Conservation (phyloP, 2,888 invertebrate species). For the Eristalis intricaria region DNA sequence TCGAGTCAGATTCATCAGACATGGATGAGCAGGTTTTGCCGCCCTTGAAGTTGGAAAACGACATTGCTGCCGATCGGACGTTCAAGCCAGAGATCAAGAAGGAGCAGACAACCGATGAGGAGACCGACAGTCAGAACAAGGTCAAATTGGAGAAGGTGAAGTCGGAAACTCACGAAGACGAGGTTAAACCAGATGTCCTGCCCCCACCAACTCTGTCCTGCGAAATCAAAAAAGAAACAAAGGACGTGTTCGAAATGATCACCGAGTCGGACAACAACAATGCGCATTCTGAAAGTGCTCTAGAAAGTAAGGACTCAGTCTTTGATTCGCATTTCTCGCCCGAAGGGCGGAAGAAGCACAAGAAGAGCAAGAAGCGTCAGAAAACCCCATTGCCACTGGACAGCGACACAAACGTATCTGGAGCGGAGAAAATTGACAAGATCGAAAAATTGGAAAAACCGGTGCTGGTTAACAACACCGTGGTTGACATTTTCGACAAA, state of each 20-base stretch:
- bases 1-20: constrained; percentile 90
- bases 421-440: constrained; percentile 65
- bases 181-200: constrained; percentile 28
- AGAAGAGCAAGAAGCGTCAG: constrained; percentile 91
- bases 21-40: constrained; percentile 75
- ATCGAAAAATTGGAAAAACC: constrained; percentile 37
- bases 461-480: constrained; percentile 67
- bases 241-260: constrained; percentile 75
- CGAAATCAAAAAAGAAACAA: constrained; percentile 78
- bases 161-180: constrained; percentile 54
- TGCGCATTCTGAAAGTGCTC: constrained; percentile 66
- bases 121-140: constrained; percentile 35
- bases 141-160: constrained; percentile 61
- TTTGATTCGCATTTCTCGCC: constrained; percentile 80
- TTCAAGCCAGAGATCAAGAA: constrained; percentile 85
- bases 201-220: constrained; percentile 30
- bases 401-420: constrained; percentile 72
- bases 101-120: constrained; percentile 81
- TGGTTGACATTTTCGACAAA: constrained; percentile 82
- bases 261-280: constrained; percentile 73
- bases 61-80: constrained; percentile 76
- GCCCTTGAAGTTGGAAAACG: constrained; percentile 67
- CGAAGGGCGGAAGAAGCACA: constrained; percentile 89
- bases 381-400: constrained; percentile 82
- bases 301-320: constrained; percentile 82